Conservation (phyloP, 1,140 invertebrate species). For the Andricus grossulariae region DNA sequence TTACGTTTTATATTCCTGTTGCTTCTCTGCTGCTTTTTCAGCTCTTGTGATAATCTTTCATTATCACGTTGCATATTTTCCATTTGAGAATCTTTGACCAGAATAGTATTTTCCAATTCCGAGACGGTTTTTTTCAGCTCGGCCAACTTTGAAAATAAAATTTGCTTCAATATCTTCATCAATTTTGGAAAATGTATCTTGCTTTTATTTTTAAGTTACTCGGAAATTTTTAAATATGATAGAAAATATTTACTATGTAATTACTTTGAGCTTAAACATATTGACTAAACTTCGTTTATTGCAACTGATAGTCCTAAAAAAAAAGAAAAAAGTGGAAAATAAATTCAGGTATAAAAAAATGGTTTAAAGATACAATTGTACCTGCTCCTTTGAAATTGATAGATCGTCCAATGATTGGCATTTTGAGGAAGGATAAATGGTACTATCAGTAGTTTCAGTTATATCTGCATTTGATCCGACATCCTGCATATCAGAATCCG, state of each 20-base stretch:
- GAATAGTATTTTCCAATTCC: conserved; percentile 47
- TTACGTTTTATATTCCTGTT: conserved; percentile 62
- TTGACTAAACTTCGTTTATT: not conserved
- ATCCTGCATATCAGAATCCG: conserved; percentile 57
- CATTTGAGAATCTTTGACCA: conserved; percentile 52
- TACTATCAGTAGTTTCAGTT: conserved; percentile 25
- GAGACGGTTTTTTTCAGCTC: conserved; percentile 46
- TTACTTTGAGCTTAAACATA: not conserved
- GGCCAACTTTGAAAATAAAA: conserved; percentile 42
- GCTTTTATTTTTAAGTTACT: not conserved
- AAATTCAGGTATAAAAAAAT: not conserved
- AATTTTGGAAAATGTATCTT: not conserved
- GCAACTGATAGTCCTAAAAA: not conserved
- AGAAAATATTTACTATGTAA: not conserved
- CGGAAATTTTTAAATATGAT: not conserved
- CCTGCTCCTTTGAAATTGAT: conserved; percentile 47
- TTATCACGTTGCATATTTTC: conserved; percentile 52
- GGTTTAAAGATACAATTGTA: conserved; percentile 24
- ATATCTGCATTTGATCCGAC: conserved; percentile 34
- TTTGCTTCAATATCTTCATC: not conserved
- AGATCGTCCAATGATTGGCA: conserved; percentile 43
- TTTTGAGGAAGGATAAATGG: conserved; percentile 15
- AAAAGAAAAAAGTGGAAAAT: not conserved
- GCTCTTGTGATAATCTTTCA: conserved; percentile 50
- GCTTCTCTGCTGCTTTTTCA: conserved; percentile 59